A percentile compares a stretch with the other conserved stretches of the same genome.
These are phyloP conservation scores for Pelobates cultripes DNA, from an alignment of 2,797 vertebrate genomes.

Conservation along the genomic window DNA sequence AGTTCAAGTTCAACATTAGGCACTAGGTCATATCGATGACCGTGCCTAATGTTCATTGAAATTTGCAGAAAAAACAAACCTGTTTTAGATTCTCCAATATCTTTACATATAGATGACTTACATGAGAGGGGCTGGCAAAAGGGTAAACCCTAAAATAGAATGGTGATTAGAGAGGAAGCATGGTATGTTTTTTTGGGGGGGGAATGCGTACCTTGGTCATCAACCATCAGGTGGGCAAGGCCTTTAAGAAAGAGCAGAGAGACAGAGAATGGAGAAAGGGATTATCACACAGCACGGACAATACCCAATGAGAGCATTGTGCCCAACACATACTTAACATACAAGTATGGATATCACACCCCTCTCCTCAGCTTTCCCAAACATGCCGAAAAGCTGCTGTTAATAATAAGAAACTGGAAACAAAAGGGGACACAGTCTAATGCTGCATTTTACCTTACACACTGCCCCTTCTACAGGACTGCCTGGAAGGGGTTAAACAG, in stretches of 20 bases:
- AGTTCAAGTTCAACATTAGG: no score
- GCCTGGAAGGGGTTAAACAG: constrained; percentile 5
- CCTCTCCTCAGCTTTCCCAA: constrained; percentile 72
- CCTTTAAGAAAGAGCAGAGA: constrained; percentile 75
- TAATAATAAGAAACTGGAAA: background rate
- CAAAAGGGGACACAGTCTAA: background rate
- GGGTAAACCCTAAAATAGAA: background rate
- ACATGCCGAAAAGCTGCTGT: constrained; percentile 71
- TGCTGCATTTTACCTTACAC: background rate
- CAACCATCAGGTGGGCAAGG: constrained; percentile 95
- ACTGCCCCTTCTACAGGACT: background rate
- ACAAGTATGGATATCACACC: constrained; percentile 73
- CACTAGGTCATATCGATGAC: no score
- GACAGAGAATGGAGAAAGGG: constrained; percentile 9
- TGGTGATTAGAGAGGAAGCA: constrained; percentile 57
- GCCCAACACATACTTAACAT: constrained; percentile 71
- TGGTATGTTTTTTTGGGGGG: background rate
- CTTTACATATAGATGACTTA: no score
- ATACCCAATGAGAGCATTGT: constrained; percentile 17
- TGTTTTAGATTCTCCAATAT: no score
- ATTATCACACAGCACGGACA: background rate
- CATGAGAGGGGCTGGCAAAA: no score
- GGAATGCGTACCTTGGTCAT: constrained; percentile 91
- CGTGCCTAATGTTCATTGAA: no score
- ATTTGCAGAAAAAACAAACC: no score